A percentile compares a stretch with the other conserved stretches of the same genome.
Conservation (phyloP, 2,888 invertebrate species). For the Pollenia amentaria region DNA sequence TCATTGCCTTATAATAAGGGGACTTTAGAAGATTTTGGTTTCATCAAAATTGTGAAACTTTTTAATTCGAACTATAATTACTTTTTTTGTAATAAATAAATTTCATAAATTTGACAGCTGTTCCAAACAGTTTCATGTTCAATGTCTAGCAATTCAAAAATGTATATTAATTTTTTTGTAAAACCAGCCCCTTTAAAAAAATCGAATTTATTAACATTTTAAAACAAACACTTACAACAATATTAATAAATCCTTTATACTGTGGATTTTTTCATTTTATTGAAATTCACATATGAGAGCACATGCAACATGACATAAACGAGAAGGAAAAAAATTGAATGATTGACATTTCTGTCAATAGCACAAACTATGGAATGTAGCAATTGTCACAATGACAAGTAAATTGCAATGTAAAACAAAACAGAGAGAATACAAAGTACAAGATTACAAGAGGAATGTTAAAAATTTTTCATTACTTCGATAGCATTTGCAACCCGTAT, state of each 20-base stretch:
- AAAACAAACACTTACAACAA: not conserved
- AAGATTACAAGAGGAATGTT: constrained; percentile 25
- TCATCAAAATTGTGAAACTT: too few species aligned
- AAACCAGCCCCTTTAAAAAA: not conserved
- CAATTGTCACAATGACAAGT: constrained; percentile 71
- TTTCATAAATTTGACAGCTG: too few species aligned
- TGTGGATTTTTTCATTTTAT: not conserved
- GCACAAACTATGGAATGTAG: constrained; percentile 67
- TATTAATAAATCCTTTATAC: constrained; percentile 10
- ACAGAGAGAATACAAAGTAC: constrained; percentile 18
- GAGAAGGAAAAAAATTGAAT: constrained; percentile 29
- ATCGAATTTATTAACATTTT: constrained; percentile 5
- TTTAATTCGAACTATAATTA: too few species aligned
- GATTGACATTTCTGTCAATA: constrained; percentile 62
- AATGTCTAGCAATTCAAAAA: too few species aligned
- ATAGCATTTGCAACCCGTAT: constrained; percentile 9
- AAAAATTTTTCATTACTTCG: constrained; percentile 39
- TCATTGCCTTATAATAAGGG: too few species aligned
- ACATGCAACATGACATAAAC: constrained; percentile 57
- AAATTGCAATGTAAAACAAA: constrained; percentile 62
- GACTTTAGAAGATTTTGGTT: too few species aligned
- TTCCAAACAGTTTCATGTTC: too few species aligned
- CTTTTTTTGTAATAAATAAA: too few species aligned
- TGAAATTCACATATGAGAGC: constrained; percentile 9
- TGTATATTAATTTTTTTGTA: not conserved